Conservation (phyloP, 1,140 invertebrate species). For the Halyomorpha halys region DNA sequence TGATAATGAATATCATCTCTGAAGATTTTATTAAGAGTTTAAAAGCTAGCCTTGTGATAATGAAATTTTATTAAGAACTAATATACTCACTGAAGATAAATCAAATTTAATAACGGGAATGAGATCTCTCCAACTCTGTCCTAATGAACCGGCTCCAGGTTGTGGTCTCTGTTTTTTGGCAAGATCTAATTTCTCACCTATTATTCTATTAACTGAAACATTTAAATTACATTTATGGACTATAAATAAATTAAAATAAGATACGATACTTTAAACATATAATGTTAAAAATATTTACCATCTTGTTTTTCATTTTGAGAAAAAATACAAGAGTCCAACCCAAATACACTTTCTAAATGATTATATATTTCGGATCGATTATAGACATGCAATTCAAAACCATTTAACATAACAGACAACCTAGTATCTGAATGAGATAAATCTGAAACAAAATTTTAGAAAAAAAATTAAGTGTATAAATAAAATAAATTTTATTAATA, state of each 20-base stretch:
- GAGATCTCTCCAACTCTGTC: constrained; percentile 86
- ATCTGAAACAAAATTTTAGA: constrained; percentile 48
- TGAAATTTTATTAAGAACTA: background rate
- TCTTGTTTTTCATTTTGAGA: background rate
- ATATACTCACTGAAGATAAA: constrained; percentile 60
- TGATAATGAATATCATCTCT: no score
- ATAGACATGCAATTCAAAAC: constrained; percentile 91
- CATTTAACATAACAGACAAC: constrained; percentile 87
- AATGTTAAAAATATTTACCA: background rate
- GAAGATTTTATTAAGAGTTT: no score
- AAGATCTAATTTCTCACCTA: constrained; percentile 19
- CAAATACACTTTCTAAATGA: constrained; percentile 80
- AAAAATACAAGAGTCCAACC: constrained; percentile 65
- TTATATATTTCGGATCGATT: constrained; percentile 85
- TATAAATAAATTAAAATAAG: no score
- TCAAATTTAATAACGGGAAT: constrained; percentile 95
- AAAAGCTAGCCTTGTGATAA: no score
- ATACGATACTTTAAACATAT: background rate
- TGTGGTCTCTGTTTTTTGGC: constrained; percentile 30
- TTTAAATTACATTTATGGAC: no score
- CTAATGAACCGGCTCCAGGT: constrained; percentile 35
- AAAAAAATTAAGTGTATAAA: no score
- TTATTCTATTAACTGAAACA: no score
- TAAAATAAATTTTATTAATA: no score
- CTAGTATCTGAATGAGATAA: constrained; percentile 91